A percentile compares a stretch with the other conserved stretches of the same genome.
These are phyloP conservation scores for Origma solitaria DNA, from an alignment of 2,113 vertebrate genomes.

Conservation along the genomic window DNA sequence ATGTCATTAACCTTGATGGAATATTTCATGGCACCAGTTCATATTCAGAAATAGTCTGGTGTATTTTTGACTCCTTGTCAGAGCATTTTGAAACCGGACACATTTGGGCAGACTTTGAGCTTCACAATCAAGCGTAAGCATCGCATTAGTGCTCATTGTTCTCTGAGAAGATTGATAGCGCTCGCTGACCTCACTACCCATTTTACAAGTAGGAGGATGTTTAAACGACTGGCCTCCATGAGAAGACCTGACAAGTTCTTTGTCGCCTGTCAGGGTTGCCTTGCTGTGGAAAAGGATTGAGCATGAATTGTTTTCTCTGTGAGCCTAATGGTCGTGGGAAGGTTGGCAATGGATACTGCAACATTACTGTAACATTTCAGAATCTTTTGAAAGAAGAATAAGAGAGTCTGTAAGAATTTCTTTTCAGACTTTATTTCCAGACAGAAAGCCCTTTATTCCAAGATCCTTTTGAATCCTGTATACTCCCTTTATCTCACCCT, in stretches of 20 bases:
- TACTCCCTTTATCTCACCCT: neutral
- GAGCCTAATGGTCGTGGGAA: neutral
- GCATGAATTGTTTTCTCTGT: neutral
- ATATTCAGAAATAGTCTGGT: neutral
- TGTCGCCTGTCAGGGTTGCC: neutral
- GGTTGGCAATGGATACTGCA: neutral
- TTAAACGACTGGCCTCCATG: neutral
- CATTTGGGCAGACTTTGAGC: neutral
- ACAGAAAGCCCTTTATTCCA: neutral
- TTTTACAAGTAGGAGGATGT: neutral
- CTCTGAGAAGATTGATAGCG: neutral
- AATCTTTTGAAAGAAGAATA: neutral
- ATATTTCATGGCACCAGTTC: neutral
- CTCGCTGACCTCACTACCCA: neutral
- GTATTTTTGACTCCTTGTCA: neutral
- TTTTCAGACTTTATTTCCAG: neutral
- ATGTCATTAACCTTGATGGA: neutral
- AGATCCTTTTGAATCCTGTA: neutral
- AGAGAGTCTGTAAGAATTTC: neutral
- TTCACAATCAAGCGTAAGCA: neutral
- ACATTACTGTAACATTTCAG: neutral
- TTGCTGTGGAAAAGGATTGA: neutral
- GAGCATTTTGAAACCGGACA: neutral
- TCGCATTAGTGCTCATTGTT: neutral
- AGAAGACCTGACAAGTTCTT: neutral